phyloP scores from a whole-genome alignment of 2,888 invertebrate genomes.

The Hydriomena furcata region DNA sequence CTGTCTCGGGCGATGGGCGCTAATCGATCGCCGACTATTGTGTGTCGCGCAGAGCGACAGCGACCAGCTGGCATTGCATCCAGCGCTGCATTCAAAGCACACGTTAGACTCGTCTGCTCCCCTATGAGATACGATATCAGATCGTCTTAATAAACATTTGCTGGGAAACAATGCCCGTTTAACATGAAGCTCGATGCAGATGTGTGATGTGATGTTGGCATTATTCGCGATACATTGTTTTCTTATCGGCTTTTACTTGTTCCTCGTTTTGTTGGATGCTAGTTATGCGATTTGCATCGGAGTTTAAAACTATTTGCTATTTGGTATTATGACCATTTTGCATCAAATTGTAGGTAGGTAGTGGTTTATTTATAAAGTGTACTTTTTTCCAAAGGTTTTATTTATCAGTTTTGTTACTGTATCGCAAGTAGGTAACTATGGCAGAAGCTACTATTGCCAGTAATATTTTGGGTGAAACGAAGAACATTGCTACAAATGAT shows the following conservation, averaged over 20 bases:
- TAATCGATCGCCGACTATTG: conserved; percentile 76
- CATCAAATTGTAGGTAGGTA: conserved; percentile 15
- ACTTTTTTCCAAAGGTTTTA: too few species aligned
- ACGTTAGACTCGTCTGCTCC: conserved; percentile 71
- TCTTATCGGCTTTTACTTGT: conserved; percentile 41
- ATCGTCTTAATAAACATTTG: conserved; percentile 82
- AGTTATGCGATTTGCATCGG: conserved; percentile 34
- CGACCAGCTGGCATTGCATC: conserved; percentile 40
- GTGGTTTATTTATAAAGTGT: too few species aligned
- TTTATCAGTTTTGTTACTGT: too few species aligned
- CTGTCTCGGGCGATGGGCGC: conserved; percentile 52
- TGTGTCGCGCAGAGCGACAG: conserved; percentile 42
- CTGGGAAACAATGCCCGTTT: conserved; percentile 73
- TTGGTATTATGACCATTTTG: conserved; percentile 15
- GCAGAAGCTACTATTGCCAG: too few species aligned
- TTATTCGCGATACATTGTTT: conserved; percentile 63
- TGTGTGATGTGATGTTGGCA: conserved; percentile 55
- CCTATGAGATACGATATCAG: conserved; percentile 75
- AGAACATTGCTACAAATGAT: too few species aligned
- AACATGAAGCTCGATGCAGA: conserved; percentile 57
- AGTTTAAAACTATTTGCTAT: conserved; percentile 15
- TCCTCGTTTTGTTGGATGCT: conserved; percentile 43
- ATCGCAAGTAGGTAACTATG: too few species aligned
- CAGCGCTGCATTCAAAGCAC: conserved; percentile 60
- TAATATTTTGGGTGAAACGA: too few species aligned